These are phyloP conservation scores for Tetragonula clypearis DNA, from an alignment of 1,140 invertebrate species.

Conservation along the genomic window DNA sequence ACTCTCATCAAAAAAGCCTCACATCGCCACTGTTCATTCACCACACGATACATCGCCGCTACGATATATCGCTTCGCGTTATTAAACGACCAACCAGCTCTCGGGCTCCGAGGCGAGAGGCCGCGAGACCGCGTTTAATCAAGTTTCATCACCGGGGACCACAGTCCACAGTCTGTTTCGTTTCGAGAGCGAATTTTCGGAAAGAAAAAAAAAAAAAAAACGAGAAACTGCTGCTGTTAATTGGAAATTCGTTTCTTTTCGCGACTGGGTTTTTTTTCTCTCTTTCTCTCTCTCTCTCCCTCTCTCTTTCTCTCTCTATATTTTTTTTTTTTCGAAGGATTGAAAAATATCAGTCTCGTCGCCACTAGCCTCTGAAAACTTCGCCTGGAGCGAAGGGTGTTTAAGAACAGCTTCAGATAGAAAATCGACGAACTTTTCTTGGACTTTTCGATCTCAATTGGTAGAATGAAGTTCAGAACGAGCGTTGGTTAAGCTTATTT, in stretches of 20 bases:
- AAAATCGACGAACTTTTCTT: neutral
- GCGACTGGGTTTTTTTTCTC: neutral
- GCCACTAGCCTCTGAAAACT: neutral
- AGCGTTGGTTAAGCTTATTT: no score
- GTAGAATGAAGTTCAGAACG: neutral
- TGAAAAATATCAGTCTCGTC: neutral
- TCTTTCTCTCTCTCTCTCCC: no score
- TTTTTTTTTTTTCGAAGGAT: neutral
- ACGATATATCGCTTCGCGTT: constrained; percentile 33
- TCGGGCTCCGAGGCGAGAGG: neutral
- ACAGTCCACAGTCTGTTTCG: neutral
- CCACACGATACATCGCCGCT: constrained; percentile 39
- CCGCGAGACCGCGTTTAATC: constrained; percentile 26
- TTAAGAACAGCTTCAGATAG: neutral
- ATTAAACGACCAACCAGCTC: constrained; percentile 21
- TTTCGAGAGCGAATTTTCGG: constrained; percentile 11
- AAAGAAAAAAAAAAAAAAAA: no score
- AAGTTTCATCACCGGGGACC: constrained; percentile 8
- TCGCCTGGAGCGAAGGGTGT: neutral
- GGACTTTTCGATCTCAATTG: neutral
- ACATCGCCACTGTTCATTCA: constrained; percentile 46
- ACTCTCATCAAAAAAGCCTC: constrained; percentile 7
- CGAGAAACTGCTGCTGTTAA: neutral
- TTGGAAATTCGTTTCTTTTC: constrained; percentile 18
- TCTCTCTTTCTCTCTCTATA: no score